phyloP scores from a whole-genome alignment of 2,797 vertebrate genomes.

The Anguilla anguilla region DNA sequence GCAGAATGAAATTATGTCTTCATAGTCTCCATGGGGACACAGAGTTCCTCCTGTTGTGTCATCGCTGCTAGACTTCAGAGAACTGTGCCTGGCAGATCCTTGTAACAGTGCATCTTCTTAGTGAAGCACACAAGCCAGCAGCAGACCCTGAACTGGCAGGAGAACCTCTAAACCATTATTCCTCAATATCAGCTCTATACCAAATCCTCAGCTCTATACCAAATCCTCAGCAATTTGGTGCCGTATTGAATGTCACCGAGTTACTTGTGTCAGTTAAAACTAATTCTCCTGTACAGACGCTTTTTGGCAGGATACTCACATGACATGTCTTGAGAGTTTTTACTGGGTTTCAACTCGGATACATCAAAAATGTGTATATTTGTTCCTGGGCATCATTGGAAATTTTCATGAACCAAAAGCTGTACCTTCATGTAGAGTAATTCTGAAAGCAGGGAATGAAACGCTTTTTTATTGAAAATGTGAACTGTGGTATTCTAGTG shows the following conservation, averaged over 20 bases:
- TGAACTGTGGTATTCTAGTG: neutral
- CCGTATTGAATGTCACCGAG: neutral
- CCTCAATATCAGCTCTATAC: neutral
- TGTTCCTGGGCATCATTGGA: neutral
- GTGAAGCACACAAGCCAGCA: conserved; percentile 29
- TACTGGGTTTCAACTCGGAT: neutral
- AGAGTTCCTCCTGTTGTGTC: neutral
- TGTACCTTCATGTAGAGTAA: conserved; percentile 7
- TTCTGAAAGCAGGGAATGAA: neutral
- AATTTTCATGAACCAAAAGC: neutral
- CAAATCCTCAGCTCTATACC: neutral
- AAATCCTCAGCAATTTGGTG: neutral
- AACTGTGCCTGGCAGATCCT: conserved; percentile 23
- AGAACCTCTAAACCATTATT: neutral
- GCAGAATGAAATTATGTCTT: neutral
- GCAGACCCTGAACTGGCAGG: conserved; percentile 17
- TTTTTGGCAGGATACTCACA: conserved; percentile 34
- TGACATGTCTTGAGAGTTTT: conserved; percentile 10
- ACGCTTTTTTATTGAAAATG: neutral
- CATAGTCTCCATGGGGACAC: neutral
- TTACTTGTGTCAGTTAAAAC: conserved; percentile 43
- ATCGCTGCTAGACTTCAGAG: neutral
- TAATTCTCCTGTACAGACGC: conserved; percentile 37
- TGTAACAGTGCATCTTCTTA: conserved; percentile 45
- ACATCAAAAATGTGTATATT: conserved; percentile 1